A percentile compares a stretch with the other conserved stretches of the same genome.
phyloP scores from a whole-genome alignment of 2,888 invertebrate species.

The Molorchus minor region DNA sequence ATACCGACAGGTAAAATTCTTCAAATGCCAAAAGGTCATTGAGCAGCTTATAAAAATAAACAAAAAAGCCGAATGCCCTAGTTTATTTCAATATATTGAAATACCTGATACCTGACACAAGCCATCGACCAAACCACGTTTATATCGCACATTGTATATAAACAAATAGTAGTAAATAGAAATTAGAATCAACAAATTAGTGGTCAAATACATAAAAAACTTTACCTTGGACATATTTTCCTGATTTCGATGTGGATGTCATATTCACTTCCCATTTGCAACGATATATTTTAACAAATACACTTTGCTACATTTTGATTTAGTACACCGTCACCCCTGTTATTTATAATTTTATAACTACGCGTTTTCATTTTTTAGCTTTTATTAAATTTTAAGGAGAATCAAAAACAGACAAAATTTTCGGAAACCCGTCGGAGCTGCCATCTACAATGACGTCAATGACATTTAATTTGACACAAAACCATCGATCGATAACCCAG shows the following conservation, averaged over 20 bases:
- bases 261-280: conserved; percentile 55
- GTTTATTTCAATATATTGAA: conserved; percentile 8
- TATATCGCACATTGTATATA: not conserved
- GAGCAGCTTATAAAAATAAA: conserved; percentile 23
- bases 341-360: not conserved
- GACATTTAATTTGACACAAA: conserved; percentile 45
- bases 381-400: conserved; percentile 16
- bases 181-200: not conserved
- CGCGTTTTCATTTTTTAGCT: conserved; percentile 24
- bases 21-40: conserved; percentile 25
- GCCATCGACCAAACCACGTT: not conserved
- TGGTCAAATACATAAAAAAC: too few species aligned
- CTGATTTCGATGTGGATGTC: conserved; percentile 63
- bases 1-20: conserved; percentile 6
- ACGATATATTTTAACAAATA: conserved; percentile 19
- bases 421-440: conserved; percentile 37
- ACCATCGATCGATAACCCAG: conserved; percentile 33
- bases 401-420: conserved; percentile 36
- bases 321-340: conserved; percentile 5
- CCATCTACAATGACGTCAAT: conserved; percentile 49
- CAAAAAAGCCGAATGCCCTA: conserved; percentile 27
- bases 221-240: conserved; percentile 63
- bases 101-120: conserved; percentile 15
- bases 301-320: conserved; percentile 14
- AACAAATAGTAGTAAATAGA: conserved; percentile 1